Conservation (phyloP, 2,113 vertebrate genomes). For the Gila orcuttii region DNA sequence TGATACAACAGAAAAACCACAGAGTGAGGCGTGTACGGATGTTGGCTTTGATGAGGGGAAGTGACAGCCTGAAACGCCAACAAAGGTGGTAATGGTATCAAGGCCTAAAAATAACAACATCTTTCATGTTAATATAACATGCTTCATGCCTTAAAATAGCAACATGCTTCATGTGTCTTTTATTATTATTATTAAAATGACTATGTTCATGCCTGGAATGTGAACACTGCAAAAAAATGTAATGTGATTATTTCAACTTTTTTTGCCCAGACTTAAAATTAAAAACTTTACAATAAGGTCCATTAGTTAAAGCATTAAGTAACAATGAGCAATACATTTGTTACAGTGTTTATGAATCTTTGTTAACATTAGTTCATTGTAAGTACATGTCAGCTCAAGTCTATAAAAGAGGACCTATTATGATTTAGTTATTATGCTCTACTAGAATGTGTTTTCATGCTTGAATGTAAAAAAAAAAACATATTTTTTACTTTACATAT, state of each 20-base stretch:
- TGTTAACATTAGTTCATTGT: too few relatives aligned
- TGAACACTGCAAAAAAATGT: background rate
- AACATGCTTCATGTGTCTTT: background rate
- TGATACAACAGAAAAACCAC: constrained; percentile 34
- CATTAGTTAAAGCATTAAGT: too few relatives aligned
- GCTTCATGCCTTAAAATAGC: background rate
- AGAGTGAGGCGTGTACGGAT: constrained; percentile 26
- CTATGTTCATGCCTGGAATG: background rate
- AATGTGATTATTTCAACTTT: background rate
- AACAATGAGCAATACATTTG: too few relatives aligned
- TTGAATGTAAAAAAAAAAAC: too few relatives aligned
- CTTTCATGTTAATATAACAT: constrained; percentile 1
- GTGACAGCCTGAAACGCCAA: constrained; percentile 13
- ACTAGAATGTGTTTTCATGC: too few relatives aligned
- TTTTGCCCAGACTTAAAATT: background rate
- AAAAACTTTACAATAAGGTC: too few relatives aligned
- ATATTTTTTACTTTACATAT: too few relatives aligned
- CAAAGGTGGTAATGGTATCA: background rate
- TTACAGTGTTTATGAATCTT: too few relatives aligned
- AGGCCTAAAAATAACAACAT: background rate
- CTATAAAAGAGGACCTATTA: too few relatives aligned
- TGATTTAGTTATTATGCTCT: too few relatives aligned
- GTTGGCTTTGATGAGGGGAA: constrained; percentile 27
- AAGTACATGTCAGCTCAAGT: too few relatives aligned
- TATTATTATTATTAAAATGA: background rate